Evolutionary conservation across 2,113 vertebrate species (phyloP).

Genomic region (Pomatorhinus ruficollis): DNA sequence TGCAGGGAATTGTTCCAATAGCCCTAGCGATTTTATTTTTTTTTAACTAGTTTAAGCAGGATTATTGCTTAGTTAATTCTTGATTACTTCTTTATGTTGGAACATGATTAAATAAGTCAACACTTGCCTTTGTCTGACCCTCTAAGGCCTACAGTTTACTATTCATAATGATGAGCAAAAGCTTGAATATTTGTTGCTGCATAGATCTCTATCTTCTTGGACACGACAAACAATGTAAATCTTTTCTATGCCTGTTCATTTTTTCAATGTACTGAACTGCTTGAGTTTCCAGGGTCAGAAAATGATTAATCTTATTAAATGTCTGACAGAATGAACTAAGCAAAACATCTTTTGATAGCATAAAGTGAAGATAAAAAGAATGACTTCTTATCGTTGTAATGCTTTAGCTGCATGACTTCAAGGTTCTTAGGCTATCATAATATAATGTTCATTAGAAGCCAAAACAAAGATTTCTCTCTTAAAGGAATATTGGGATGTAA

Average conservation of each 20-base stretch:
- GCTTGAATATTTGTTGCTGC: not conserved
- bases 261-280: constrained; percentile 38
- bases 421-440: constrained; percentile 37
- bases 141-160: constrained; percentile 20
- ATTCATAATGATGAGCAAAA: not conserved
- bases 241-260: constrained; percentile 34
- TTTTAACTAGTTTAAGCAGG: not conserved
- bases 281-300: constrained; percentile 56
- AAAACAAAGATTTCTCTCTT: constrained; percentile 57
- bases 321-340: constrained; percentile 51
- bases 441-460: constrained; percentile 51
- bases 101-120: constrained; percentile 7
- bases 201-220: constrained; percentile 1
- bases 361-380: constrained; percentile 58
- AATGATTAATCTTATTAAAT: constrained; percentile 58
- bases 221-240: not conserved
- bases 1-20: not conserved
- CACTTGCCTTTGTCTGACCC: not conserved
- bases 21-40: not conserved
- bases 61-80: constrained; percentile 15
- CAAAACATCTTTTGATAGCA: constrained; percentile 45
- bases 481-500: not conserved
- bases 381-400: constrained; percentile 53
- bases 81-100: not conserved
- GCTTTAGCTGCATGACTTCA: constrained; percentile 49